Conservation (phyloP, 1,140 invertebrate species). For the Eubasilissa regina region DNA sequence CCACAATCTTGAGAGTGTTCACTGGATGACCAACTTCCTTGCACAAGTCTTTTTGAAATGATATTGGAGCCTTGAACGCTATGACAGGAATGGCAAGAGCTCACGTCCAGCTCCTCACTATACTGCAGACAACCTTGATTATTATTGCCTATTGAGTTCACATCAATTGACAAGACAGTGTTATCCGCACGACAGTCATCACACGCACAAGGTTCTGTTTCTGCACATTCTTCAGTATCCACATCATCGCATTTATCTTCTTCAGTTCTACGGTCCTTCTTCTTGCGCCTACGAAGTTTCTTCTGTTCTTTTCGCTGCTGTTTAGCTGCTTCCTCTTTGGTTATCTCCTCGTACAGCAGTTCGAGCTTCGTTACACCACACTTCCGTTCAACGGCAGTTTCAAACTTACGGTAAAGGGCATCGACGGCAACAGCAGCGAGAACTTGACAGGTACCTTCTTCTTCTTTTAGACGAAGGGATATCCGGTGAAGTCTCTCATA, state of each 20-base stretch:
- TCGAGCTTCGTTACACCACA: conserved; percentile 91
- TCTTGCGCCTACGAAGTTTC: conserved; percentile 90
- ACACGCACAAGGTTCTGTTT: conserved; percentile 48
- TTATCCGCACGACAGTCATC: conserved; percentile 47
- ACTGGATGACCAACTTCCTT: conserved; percentile 74
- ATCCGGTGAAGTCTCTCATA: conserved; percentile 90
- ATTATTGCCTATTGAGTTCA: conserved; percentile 44
- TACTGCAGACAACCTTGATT: conserved; percentile 46
- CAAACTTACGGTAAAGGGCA: conserved; percentile 89
- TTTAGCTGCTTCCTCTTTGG: conserved; percentile 86
- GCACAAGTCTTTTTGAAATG: conserved; percentile 56
- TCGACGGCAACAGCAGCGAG: conserved; percentile 91
- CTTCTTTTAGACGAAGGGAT: conserved; percentile 87
- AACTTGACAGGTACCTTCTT: conserved; percentile 93
- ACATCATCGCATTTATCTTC: conserved; percentile 62
- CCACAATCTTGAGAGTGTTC: conserved; percentile 88
- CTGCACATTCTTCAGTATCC: conserved; percentile 49
- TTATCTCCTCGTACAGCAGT: conserved; percentile 85
- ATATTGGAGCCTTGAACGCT: conserved; percentile 48
- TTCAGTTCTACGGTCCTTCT: conserved; percentile 73
- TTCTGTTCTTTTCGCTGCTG: conserved; percentile 89
- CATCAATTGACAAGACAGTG: conserved; percentile 44
- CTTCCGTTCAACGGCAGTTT: conserved; percentile 90
- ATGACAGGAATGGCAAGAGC: conserved; percentile 66
- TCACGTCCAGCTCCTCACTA: conserved; percentile 43